Conservation (phyloP, 2,797 vertebrate species). For the Lepus townsendii region DNA sequence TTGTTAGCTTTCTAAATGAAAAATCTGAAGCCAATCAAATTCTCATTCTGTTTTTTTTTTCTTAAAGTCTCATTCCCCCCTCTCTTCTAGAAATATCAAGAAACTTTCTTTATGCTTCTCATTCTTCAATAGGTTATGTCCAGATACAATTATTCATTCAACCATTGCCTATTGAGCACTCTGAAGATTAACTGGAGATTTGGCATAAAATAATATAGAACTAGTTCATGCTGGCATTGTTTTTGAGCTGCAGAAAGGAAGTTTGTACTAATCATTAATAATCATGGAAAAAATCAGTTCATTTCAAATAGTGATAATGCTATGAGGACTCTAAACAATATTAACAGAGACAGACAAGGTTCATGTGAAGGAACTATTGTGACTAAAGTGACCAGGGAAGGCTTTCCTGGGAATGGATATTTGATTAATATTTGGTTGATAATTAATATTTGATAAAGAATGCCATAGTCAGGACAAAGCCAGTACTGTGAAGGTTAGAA, state of each 20-base stretch:
- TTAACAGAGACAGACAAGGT: not conserved
- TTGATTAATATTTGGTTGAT: not conserved
- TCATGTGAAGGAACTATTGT: not conserved
- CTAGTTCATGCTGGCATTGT: not conserved
- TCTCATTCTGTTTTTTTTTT: not conserved
- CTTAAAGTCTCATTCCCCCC: not conserved
- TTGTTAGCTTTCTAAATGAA: not conserved
- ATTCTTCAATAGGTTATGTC: not conserved
- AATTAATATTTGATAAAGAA: not conserved
- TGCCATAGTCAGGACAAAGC: not conserved
- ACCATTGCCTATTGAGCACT: not conserved
- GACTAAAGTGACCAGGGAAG: not conserved
- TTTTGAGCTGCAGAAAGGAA: not conserved
- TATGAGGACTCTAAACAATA: slow-evolving; percentile 17
- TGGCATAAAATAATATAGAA: not conserved
- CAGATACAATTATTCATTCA: not conserved
- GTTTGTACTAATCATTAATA: not conserved
- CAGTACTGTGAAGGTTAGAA: too few relatives aligned
- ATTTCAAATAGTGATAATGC: slow-evolving; percentile 1
- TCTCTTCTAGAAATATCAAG: not conserved
- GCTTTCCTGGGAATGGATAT: not conserved
- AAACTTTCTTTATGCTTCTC: not conserved
- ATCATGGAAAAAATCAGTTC: not conserved
- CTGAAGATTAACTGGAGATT: not conserved
- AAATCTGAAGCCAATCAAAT: not conserved